A percentile compares a stretch with the other conserved stretches of the same genome.
These are phyloP conservation scores for Lasioglossum pauxillum DNA, from an alignment of 2,888 invertebrate genomes.

Conservation along the genomic window DNA sequence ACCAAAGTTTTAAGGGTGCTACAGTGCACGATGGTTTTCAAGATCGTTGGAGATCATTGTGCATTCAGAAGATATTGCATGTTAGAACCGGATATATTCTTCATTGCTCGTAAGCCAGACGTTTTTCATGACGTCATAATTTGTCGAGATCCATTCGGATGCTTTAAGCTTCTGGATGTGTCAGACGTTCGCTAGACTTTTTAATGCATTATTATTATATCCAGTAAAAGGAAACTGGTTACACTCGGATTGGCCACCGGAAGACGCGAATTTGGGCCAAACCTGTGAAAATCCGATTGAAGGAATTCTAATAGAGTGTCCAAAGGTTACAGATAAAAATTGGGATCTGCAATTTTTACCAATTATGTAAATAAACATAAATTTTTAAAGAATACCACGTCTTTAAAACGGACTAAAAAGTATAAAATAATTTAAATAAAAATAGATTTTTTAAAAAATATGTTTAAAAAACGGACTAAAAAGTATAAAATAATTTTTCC, in stretches of 20 bases:
- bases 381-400: no score
- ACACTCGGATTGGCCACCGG: neutral
- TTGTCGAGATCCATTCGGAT: neutral
- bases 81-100: neutral
- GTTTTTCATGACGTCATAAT: neutral
- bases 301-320: neutral
- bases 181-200: neutral
- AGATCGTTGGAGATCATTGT: neutral
- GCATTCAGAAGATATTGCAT: neutral
- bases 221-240: neutral
- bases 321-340: neutral
- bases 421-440: no score
- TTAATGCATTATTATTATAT: neutral
- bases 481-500: no score
- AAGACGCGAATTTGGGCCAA: neutral
- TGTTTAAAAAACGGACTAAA: no score
- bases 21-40: neutral
- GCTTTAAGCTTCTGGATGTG: neutral
- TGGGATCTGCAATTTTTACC: neutral
- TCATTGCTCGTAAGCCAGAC: neutral
- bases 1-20: neutral
- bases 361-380: neutral
- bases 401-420: no score
- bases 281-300: neutral
- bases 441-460: no score